phyloP scores from a whole-genome alignment of 1,140 invertebrate species.

The Drepana arcuata region DNA sequence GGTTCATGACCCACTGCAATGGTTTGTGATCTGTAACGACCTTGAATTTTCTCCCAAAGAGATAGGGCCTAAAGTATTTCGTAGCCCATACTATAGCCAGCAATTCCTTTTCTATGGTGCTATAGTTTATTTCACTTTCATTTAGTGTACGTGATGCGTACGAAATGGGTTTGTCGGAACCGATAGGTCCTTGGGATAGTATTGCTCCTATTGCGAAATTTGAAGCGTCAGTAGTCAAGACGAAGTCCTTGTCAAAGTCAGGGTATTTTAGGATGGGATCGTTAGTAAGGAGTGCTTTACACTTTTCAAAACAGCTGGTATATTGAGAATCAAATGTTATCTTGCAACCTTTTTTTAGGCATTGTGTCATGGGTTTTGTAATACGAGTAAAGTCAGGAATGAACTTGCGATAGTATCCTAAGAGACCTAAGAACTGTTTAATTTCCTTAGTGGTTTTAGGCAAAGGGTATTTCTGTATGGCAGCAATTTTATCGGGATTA shows the following conservation, averaged over 20 bases:
- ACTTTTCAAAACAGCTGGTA: too few relatives aligned
- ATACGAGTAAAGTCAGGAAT: background rate
- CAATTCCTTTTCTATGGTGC: background rate
- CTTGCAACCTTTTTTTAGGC: background rate
- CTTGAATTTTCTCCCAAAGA: background rate
- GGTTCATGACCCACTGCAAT: background rate
- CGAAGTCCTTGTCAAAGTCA: too few relatives aligned
- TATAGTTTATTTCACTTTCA: background rate
- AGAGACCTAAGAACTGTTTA: background rate
- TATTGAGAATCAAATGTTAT: background rate
- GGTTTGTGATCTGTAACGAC: background rate
- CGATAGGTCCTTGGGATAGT: background rate
- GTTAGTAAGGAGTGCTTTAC: too few relatives aligned
- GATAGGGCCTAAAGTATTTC: background rate
- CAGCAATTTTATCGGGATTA: background rate
- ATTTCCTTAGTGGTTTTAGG: background rate
- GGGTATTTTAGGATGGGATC: too few relatives aligned
- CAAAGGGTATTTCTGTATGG: background rate
- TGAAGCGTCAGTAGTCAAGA: background rate
- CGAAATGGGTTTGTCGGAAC: background rate
- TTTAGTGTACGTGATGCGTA: background rate
- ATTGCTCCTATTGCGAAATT: background rate
- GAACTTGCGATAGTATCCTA: constrained; percentile 2
- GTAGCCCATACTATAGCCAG: background rate
- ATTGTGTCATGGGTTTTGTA: background rate